Evolutionary conservation across 2,113 vertebrate genomes (phyloP).

Genomic region (Brachyhypopomus gauderio): DNA sequence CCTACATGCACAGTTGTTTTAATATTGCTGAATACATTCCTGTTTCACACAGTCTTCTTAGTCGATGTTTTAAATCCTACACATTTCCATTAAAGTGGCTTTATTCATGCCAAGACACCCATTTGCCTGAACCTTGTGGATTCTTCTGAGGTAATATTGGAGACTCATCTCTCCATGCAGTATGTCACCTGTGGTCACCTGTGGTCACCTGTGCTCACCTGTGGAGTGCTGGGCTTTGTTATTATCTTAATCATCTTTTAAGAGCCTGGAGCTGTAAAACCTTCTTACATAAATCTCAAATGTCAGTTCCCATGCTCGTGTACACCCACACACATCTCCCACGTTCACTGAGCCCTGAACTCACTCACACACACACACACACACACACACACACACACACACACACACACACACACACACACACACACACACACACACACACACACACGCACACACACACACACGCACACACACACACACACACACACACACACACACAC

Average conservation of each 20-base stretch:
- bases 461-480: too few relatives aligned
- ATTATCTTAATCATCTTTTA: slow-evolving; percentile 50
- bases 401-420: too few relatives aligned
- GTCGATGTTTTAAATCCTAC: too few relatives aligned
- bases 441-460: too few relatives aligned
- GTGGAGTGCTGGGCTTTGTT: slow-evolving; percentile 22
- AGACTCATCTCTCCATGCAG: not conserved
- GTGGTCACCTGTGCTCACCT: not conserved
- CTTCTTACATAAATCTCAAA: slow-evolving; percentile 42
- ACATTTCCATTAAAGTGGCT: not conserved
- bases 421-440: too few relatives aligned
- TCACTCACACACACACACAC: slow-evolving; percentile 8
- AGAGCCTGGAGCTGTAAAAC: slow-evolving; percentile 33
- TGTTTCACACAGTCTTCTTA: too few relatives aligned
- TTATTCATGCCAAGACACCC: not conserved
- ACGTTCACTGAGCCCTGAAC: not conserved
- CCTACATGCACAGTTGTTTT: too few relatives aligned
- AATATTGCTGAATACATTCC: too few relatives aligned
- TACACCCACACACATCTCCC: slow-evolving; percentile 37
- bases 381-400: too few relatives aligned
- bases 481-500: too few relatives aligned
- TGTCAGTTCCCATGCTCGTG: slow-evolving; percentile 39
- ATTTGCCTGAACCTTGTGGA: not conserved
- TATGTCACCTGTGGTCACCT: not conserved
- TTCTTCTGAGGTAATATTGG: slow-evolving; percentile 7